Evolutionary conservation across 2,888 invertebrate genomes (phyloP), one percentile per base, ranked within the genome.

Genomic region (Drosophila putrida): DNA sequence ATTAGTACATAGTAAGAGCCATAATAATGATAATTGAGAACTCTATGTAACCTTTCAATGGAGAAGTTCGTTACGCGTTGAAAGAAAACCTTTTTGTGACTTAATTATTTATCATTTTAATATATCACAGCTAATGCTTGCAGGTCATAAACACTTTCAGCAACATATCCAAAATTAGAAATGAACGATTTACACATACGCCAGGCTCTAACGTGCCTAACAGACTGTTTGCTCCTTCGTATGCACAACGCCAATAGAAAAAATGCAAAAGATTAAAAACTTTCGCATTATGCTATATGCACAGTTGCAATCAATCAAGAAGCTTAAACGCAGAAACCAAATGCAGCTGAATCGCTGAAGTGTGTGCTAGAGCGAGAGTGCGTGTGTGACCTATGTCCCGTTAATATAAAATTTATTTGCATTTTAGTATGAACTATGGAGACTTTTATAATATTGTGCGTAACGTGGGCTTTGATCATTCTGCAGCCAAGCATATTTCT

Each of bases 331-430:
- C 25, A 35, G 44, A 50, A 51, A 49, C 44, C 57, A 36, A 38
- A 54, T 20, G n/a, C 20, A 43, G 11, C 20, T 43, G 20, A 54
- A 47, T 47, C 35, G 36, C n/a, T 38, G 20, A 28, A 36, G 31
- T 28, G 9, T 31, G 35, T 28, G 61, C 46, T 41, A 35, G n/a
- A 33, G 39, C 38, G 44, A 46, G 11, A 51, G 38, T 41, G 1
- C 28, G 25, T 13, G 13, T 38, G 15, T 50, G 25, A 28, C 6
- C 11, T 43, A 49, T 53, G 33, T 13, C 46, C 33, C 59, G 43
- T 51, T 47, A 15, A 44, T 31, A 50, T 54, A 20, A 58, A 80
- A 74, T 39, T 68, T 49, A 75, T 75, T 79, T 63, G 58, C 62
- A 38, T 60, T 76, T 57, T 44, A 35, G 50, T 44, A 46, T 50